These are phyloP conservation scores for Drosophila lowei DNA, from an alignment of 1,140 invertebrate genomes.

Conservation along the genomic window DNA sequence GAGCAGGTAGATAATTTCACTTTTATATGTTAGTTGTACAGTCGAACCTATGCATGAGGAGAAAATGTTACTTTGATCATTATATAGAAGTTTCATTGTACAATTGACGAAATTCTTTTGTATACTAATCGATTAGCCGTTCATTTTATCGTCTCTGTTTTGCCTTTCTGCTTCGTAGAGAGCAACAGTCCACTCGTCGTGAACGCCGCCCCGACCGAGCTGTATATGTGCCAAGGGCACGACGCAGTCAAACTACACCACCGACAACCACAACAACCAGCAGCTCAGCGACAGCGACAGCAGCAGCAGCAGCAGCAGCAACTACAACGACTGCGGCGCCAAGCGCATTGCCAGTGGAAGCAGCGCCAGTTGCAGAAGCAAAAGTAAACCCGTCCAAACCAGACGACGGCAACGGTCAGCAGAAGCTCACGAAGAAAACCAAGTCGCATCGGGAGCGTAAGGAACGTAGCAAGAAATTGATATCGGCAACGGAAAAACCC, in stretches of 20 bases:
- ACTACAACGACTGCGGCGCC: slow-evolving; percentile 24
- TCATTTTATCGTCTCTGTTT: slow-evolving; percentile 62
- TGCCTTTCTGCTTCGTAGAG: slow-evolving; percentile 63
- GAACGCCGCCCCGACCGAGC: slow-evolving; percentile 89
- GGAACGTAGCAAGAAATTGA: slow-evolving; percentile 57
- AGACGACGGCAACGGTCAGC: slow-evolving; percentile 55
- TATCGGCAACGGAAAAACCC: slow-evolving; percentile 23
- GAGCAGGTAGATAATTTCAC: slow-evolving; percentile 35
- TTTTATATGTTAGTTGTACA: too few relatives aligned
- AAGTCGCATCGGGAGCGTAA: slow-evolving; percentile 52
- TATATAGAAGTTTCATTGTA: slow-evolving; percentile 9
- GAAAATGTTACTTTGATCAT: not conserved
- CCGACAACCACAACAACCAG: slow-evolving; percentile 70
- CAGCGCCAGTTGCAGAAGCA: slow-evolving; percentile 53
- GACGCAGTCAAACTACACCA: slow-evolving; percentile 84
- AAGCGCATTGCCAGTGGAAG: slow-evolving; percentile 13
- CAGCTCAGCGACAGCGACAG: slow-evolving; percentile 24
- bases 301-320: slow-evolving; percentile 34
- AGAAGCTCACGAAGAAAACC: slow-evolving; percentile 49
- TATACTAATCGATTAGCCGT: slow-evolving; percentile 48
- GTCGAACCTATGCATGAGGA: not conserved
- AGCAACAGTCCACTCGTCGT: slow-evolving; percentile 72
- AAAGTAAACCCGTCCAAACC: slow-evolving; percentile 47
- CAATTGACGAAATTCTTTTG: slow-evolving; percentile 55
- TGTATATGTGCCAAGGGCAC: slow-evolving; percentile 89